Base-by-base conservation (phyloP, 2,113 vertebrate species). In the Neolamprologus modestus region DNA sequence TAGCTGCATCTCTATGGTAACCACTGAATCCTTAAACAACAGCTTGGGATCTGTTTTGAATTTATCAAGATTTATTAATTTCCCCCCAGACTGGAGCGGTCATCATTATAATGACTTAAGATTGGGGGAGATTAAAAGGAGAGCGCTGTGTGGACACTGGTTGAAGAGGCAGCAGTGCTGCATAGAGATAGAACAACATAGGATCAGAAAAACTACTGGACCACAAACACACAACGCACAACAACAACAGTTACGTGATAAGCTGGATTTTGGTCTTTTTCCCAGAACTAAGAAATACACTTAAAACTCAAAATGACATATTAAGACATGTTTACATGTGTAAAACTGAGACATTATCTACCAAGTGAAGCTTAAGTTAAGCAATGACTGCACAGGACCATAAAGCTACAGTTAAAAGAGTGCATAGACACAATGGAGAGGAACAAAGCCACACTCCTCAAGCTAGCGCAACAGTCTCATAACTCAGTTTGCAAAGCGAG, bases 401-500 rank as follows among this genome's bases (percentile, higher is more conserved):
- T 52, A 86, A 33, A 76, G 82, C 42, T 42, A 13, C 19, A 87
- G 86, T 83, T 59, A 73, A 45, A 45, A 68, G 7, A 37, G 37
- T 52, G 40, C 79, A 81, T 11, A 76, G 21, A 53, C 42, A 87
- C 14, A 24, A 42, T 66, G 26, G n/a, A 37, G 63, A 91, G n/a
- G 55, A 89, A 84, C 76, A 92, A 66, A 92, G 82, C 88, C 89
- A 84, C 87, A 84, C 87, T 84, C 59, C 12, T 89, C 82, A 82
- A 79, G 86, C 37, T 53, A 83, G 40, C 19, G 71, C 59, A 88
- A 84, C 91, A 81, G 37, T 84, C 79, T 88, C 80, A 90, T 83
- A 92, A 91, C 81, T 90, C 92, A 90, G 90, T 89, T 17, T 42
- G 86, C 68, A 89, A 90, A 91, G 84, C 71, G 78, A 89, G 90